Base-by-base conservation (phyloP, 2,888 invertebrate genomes). In the Oxyscelio sp. region DNA sequence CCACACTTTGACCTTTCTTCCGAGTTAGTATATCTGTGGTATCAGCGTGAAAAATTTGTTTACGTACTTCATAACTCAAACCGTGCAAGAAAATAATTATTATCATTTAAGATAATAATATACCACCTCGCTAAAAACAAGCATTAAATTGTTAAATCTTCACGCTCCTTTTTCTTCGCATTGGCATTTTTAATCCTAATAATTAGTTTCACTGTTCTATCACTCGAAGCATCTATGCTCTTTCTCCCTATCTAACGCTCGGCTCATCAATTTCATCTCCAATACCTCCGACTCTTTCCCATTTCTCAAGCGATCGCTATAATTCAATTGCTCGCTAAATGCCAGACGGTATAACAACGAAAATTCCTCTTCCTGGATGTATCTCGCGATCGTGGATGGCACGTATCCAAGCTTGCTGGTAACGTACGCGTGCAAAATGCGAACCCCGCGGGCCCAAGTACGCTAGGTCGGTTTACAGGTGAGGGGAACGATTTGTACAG, bases 401-500 rank as follows among this genome's bases (percentile, higher is more conserved):
- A 45, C 50, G 65, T 24, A 27, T 40, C 38, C 27, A 38, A 31
- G 38, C 56, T 59, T 48, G 59, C 38, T 21, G 13, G 38, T 17
- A 45, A 45, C 34, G 52, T 21, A 70, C 78, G 68, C 68, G 61
- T 61, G 59, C 59, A 66, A 78, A 78, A 61, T 66, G 75, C 77
- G 52, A 56, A 45, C 52, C 52, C 43, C 40, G 68, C 54, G 70
- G 61, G 48, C 54, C 43, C 75, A 43, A 81, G 59, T 48, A 59
- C 40, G 83, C 70, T 63, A 63, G 66, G 65, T 70, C 66, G 79
- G 43, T 70, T 52, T 65, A 61, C 79, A 84, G 79, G 83, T 79
- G 79, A 84, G 70, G 52, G 70, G 65, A 84, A 52, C 79, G 79
- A 84, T 79, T 84, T 70, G 83, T 83, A 83, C 74, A 70, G 74